Conservation (phyloP, 2,888 invertebrate species). For the Protonemura montana region DNA sequence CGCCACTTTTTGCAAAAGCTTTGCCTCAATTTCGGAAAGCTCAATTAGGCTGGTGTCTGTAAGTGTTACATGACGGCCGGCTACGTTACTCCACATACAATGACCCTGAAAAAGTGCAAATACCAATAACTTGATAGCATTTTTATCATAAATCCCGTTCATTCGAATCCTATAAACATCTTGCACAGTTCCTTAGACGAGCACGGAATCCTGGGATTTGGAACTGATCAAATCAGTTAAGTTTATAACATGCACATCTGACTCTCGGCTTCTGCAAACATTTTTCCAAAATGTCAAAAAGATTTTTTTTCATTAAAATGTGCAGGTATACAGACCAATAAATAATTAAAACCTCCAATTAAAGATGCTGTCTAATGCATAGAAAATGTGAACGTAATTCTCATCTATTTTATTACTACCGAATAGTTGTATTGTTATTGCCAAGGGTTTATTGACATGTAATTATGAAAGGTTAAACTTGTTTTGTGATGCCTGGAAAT, state of each 20-base stretch:
- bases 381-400: not conserved
- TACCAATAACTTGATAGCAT: too few species aligned
- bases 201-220: not conserved
- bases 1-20: constrained; percentile 85
- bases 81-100: constrained; percentile 77
- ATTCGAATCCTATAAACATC: too few species aligned
- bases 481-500: not conserved
- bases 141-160: too few species aligned
- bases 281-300: not conserved
- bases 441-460: not conserved
- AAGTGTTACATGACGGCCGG: constrained; percentile 74
- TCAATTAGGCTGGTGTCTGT: constrained; percentile 75
- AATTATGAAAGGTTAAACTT: not conserved
- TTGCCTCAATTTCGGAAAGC: constrained; percentile 79
- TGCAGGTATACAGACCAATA: not conserved
- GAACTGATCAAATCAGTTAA: not conserved
- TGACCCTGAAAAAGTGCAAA: too few species aligned
- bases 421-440: not conserved
- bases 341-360: not conserved
- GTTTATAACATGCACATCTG: not conserved
- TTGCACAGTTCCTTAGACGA: not conserved
- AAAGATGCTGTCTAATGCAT: not conserved
- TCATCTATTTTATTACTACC: not conserved
- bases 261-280: not conserved
- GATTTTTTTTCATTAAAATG: not conserved